phyloP scores from a whole-genome alignment of 2,113 vertebrate genomes.

The Pseudopodoces humilis region DNA sequence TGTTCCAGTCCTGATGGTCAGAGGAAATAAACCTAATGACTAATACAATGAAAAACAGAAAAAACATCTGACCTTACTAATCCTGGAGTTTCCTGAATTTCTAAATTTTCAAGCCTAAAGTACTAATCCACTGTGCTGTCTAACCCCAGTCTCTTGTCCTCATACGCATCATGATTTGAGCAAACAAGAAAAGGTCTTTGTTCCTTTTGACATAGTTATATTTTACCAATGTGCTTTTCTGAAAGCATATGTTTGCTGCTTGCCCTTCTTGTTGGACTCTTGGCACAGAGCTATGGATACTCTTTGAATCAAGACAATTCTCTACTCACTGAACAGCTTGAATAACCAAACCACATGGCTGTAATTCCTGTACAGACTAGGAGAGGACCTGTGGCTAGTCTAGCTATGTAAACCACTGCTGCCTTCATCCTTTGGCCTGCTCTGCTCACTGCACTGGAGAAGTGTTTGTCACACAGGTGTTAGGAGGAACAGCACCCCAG shows the following conservation, averaged over 20 bases:
- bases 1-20: not conserved
- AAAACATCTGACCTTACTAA: not conserved
- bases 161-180: not conserved
- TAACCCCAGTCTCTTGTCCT: not conserved
- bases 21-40: not conserved
- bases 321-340: not conserved
- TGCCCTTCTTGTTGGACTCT: not conserved
- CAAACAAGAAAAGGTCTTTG: not conserved
- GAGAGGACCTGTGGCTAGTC: not conserved
- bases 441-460: not conserved
- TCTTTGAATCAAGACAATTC: not conserved
- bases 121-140: not conserved
- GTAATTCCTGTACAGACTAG: not conserved
- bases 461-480: not conserved
- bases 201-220: not conserved
- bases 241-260: not conserved
- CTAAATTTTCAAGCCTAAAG: not conserved
- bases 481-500: not conserved
- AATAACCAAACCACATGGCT: not conserved
- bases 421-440: not conserved
- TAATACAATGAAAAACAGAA: not conserved
- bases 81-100: slow-evolving; percentile 17
- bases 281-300: rapidly evolving
- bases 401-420: not conserved
- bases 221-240: not conserved